Evolutionary conservation across 1,140 invertebrate genomes (phyloP).

Genomic region (Nylanderia fulva): DNA sequence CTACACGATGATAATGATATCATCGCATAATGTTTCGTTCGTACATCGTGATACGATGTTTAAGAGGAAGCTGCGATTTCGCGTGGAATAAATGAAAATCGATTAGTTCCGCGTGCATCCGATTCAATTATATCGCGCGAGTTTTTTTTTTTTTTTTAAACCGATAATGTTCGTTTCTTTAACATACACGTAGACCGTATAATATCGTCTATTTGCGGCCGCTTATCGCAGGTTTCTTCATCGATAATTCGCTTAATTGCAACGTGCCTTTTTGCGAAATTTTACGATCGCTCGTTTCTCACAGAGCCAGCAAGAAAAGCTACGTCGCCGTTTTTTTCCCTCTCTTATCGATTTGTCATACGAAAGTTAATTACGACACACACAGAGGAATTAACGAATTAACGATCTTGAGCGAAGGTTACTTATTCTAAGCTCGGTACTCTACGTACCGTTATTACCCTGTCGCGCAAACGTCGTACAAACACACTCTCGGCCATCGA

Average conservation of each 20-base stretch:
- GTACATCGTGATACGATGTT: background rate
- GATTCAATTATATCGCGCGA: background rate
- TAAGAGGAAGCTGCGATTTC: slow-evolving; percentile 2
- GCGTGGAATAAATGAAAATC: slow-evolving; percentile 37
- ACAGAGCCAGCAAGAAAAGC: background rate
- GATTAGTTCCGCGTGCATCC: slow-evolving; percentile 12
- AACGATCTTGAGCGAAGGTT: slow-evolving; percentile 10
- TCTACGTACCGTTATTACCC: slow-evolving; percentile 44
- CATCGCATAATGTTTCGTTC: no score
- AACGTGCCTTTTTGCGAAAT: background rate
- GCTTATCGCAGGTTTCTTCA: background rate
- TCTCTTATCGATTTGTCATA: slow-evolving; percentile 24
- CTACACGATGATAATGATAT: background rate
- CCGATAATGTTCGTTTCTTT: background rate
- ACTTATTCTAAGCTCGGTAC: slow-evolving; percentile 20
- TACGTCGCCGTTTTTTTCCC: background rate
- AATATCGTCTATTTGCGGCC: slow-evolving; percentile 12
- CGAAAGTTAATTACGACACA: slow-evolving; percentile 39
- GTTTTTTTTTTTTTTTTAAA: no score
- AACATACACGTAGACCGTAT: slow-evolving; percentile 8
- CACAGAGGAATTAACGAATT: slow-evolving; percentile 22
- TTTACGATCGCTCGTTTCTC: slow-evolving; percentile 10
- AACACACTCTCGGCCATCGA: slow-evolving; percentile 13
- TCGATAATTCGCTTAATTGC: slow-evolving; percentile 37
- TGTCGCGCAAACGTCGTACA: slow-evolving; percentile 15